A percentile compares a stretch with the other conserved stretches of the same genome.
Conservation (phyloP, 1,140 invertebrate species). For the Xylocopa sonorina region DNA sequence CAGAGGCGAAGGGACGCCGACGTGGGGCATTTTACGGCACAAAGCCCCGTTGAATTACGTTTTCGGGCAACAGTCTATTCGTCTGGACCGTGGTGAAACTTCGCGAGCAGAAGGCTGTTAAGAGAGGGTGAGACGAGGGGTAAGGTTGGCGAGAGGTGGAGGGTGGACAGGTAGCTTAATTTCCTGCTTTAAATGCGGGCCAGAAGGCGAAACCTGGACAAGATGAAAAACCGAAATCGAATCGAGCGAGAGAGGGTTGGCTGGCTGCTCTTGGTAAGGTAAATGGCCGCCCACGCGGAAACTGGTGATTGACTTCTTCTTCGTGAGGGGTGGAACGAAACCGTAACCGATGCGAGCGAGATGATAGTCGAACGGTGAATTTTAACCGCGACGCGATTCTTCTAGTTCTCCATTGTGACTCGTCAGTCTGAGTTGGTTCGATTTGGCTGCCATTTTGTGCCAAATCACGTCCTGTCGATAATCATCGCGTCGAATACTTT, state of each 20-base stretch:
- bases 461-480: not conserved
- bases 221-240: conserved; percentile 64
- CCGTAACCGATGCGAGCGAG: not conserved
- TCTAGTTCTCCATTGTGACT: not conserved
- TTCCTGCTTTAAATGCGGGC: conserved; percentile 64
- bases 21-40: conserved; percentile 23
- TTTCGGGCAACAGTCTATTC: conserved; percentile 51
- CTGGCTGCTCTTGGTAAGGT: not conserved
- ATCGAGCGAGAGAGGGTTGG: too few relatives aligned
- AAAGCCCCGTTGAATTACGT: conserved; percentile 57
- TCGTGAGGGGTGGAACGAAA: not conserved
- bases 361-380: too few relatives aligned
- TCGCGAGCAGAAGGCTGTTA: conserved; percentile 6
- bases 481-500: conserved; percentile 22
- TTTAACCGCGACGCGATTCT: too few relatives aligned
- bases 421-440: not conserved
- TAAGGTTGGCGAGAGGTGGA: not conserved
- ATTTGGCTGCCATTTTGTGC: not conserved
- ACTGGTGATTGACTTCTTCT: conserved; percentile 15
- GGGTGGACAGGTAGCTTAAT: conserved; percentile 52
- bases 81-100: not conserved
- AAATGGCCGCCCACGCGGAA: conserved; percentile 5
- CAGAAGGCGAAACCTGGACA: conserved; percentile 45
- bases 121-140: not conserved
- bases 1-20: not conserved